Evolutionary conservation across 2,797 vertebrate genomes (phyloP).

Genomic region (Spondyliosoma cantharus): DNA sequence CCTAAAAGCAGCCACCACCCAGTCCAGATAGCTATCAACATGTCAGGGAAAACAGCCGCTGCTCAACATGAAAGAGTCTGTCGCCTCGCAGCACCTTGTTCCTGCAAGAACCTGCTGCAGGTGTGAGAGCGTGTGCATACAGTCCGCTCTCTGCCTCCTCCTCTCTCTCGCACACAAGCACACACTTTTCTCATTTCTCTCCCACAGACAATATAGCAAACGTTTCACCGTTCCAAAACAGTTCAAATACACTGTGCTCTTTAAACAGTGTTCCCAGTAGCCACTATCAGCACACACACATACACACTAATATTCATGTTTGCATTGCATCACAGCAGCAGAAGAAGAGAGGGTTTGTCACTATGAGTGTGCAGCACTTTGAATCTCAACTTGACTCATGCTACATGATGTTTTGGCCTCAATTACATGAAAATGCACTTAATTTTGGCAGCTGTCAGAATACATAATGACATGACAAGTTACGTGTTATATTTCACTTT

Average conservation of each 20-base stretch:
- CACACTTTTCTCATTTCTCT: neutral
- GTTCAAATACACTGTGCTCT: constrained; percentile 2
- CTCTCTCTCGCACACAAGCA: neutral
- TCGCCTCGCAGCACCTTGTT: constrained; percentile 19
- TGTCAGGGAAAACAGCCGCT: constrained; percentile 34
- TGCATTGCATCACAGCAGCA: constrained; percentile 10
- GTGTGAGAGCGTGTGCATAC: constrained; percentile 23
- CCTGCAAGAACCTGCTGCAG: constrained; percentile 37
- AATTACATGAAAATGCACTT: neutral
- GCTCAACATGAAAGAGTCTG: constrained; percentile 54
- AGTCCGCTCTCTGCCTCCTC: neutral
- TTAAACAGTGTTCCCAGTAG: neutral
- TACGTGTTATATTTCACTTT: neutral
- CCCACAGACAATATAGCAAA: neutral
- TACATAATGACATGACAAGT: neutral
- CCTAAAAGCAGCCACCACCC: constrained; percentile 41
- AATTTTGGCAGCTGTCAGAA: neutral
- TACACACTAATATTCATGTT: neutral
- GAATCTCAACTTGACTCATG: neutral
- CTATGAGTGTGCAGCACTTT: neutral
- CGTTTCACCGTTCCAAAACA: neutral
- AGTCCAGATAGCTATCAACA: constrained; percentile 46
- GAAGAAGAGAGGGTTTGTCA: constrained; percentile 13
- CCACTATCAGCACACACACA: neutral
- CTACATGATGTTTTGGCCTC: neutral